phyloP scores from a whole-genome alignment of 2,113 vertebrate species.

The Misgurnus mizolepis region DNA sequence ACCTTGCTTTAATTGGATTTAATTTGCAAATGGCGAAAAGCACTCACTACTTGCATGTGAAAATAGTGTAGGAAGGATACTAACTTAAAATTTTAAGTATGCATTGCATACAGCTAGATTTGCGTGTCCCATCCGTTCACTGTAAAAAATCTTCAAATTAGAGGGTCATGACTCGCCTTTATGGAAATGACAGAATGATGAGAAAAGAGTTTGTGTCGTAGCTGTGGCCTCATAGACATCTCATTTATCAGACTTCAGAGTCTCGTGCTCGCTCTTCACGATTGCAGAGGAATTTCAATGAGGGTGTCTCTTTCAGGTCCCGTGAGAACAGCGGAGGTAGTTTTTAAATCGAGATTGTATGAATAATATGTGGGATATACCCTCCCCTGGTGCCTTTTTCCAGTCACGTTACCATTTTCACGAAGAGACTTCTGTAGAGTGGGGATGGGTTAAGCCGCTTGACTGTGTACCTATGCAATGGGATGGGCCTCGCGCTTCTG shows the following conservation, averaged over 20 bases:
- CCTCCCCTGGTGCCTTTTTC: conserved; percentile 2
- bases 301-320: conserved; percentile 18
- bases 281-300: conserved; percentile 37
- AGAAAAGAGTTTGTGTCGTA: conserved; percentile 28
- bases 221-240: conserved; percentile 36
- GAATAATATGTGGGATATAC: conserved; percentile 34
- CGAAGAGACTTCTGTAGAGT: background rate
- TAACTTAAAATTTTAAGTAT: conserved; percentile 2
- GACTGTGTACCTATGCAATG: conserved; percentile 17
- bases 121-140: conserved; percentile 3
- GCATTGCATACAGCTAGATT: background rate
- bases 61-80: background rate
- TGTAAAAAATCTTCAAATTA: conserved; percentile 30
- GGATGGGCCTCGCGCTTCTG: background rate
- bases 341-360: conserved; percentile 18
- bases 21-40: conserved; percentile 31
- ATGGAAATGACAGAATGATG: conserved; percentile 33
- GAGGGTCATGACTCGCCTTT: conserved; percentile 43
- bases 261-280: conserved; percentile 10
- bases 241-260: conserved; percentile 45
- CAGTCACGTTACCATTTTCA: conserved; percentile 9
- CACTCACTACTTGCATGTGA: conserved; percentile 1
- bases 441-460: background rate
- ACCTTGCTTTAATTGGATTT: conserved; percentile 30
- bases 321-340: background rate